Base-by-base conservation (phyloP, 2,888 invertebrate genomes). In the Brachynemurus nebulosus region DNA sequence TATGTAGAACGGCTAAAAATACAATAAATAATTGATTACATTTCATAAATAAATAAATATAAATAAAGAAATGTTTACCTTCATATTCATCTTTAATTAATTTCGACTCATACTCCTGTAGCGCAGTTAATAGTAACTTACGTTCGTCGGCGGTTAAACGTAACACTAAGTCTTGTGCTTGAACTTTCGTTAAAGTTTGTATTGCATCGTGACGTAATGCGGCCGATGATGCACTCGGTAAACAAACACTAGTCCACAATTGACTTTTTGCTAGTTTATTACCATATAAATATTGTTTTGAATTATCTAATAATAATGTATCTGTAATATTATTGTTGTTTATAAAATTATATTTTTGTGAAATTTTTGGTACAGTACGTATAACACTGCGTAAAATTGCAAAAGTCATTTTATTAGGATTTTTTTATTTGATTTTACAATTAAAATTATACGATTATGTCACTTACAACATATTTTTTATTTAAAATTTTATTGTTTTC, bases 41-140 rank as follows among this genome's bases (percentile, higher is more conserved):
- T n/a, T n/a, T n/a, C n/a, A 8, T 20, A 37, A 37, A 4, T 18
- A 20, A 18, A 18, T 9, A 14, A 33, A 6, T 4, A 16, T 33
- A 14, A 14, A 6, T 9, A 18, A 37, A 20, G 14, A 36, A 36
- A 14, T 35, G 7, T 4, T 35, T 69, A 85, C 86, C 85, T 76
- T 84, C 83, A 58, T 78, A 86, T 57, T 78, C 78, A 47, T 82
- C 81, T 63, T 83, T 86, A 45, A 78, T 70, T 57, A 75, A 70
- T 54, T 79, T 77, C 0, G 86, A 82, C 56, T 85, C 78, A 57
- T 76, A 81, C 59, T 83, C 81, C 52, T 78, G 76, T 35, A 88
- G 62, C 2, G 86, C 84, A 37, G 66, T 63, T 46, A 78, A 70
- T 38, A 88, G 66, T 51, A 79, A 67, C 52, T 69, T 72, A 41